Conservation (phyloP, 2,888 invertebrate species). For the Eupsilia transversa region DNA sequence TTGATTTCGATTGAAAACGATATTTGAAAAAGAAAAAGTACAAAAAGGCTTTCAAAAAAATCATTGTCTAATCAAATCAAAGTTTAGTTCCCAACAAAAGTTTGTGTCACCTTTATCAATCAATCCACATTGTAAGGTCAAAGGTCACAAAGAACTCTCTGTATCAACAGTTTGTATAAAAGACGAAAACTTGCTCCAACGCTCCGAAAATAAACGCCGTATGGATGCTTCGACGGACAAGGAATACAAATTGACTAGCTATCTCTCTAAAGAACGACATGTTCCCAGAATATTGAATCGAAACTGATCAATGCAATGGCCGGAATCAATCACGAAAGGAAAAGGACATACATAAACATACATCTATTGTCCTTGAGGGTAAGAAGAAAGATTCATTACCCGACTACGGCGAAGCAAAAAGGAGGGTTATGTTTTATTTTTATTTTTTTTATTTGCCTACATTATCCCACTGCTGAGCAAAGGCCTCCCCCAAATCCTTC, state of each 20-base stretch:
- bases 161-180: neutral
- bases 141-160: constrained; percentile 2
- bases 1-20: neutral
- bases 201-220: constrained; percentile 10
- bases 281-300: constrained; percentile 18
- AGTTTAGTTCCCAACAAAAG: constrained; percentile 4
- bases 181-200: constrained; percentile 13
- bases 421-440: no score
- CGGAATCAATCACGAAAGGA: constrained; percentile 17
- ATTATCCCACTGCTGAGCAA: no score
- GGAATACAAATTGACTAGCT: constrained; percentile 23
- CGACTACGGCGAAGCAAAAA: no score
- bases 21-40: neutral
- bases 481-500: no score
- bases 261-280: neutral
- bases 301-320: neutral
- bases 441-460: no score
- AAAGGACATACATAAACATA: neutral
- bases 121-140: constrained; percentile 37
- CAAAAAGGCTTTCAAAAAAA: neutral
- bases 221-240: neutral
- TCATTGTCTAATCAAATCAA: neutral
- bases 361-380: neutral
- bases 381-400: neutral
- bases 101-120: constrained; percentile 18